A percentile compares a stretch with the other conserved stretches of the same genome.
Evolutionary conservation across 2,888 invertebrate species (phyloP).

Genomic region (Lochmaea crataegi): DNA sequence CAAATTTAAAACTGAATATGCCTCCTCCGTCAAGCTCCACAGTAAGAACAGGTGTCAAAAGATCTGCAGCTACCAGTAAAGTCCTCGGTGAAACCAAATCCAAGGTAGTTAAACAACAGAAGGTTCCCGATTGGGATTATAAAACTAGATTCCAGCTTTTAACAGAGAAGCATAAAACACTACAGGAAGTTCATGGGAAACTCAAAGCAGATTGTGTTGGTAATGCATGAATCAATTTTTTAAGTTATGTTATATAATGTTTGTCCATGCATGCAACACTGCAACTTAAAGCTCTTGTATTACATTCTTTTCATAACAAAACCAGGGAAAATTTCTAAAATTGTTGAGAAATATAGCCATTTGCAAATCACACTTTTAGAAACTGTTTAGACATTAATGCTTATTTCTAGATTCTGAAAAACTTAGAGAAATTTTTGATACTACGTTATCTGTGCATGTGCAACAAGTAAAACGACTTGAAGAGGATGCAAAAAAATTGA

Average conservation of each 20-base stretch:
- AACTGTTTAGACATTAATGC: not conserved
- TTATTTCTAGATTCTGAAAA: slow-evolving; percentile 11
- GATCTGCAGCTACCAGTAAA: slow-evolving; percentile 24
- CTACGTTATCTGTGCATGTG: not conserved
- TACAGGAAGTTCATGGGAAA: slow-evolving; percentile 66
- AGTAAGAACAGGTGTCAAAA: slow-evolving; percentile 31
- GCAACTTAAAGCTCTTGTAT: too few relatives aligned
- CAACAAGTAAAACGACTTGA: not conserved
- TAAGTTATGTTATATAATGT: too few relatives aligned
- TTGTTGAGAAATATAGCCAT: not conserved
- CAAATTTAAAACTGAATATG: slow-evolving; percentile 34
- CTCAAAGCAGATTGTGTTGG: slow-evolving; percentile 26
- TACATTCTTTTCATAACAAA: too few relatives aligned
- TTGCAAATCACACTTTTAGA: not conserved
- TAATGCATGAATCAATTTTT: slow-evolving; percentile 5
- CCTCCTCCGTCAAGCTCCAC: slow-evolving; percentile 1
- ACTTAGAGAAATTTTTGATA: not conserved
- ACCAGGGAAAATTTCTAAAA: too few relatives aligned
- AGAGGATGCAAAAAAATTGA: not conserved
- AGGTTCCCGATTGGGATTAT: slow-evolving; percentile 55
- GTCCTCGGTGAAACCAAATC: slow-evolving; percentile 43
- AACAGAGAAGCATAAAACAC: slow-evolving; percentile 69
- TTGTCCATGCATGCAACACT: not conserved
- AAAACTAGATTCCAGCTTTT: slow-evolving; percentile 73
- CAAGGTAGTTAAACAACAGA: slow-evolving; percentile 46